Evolutionary conservation across 1,140 invertebrate genomes (phyloP).

Genomic region (Cepaea nemoralis): DNA sequence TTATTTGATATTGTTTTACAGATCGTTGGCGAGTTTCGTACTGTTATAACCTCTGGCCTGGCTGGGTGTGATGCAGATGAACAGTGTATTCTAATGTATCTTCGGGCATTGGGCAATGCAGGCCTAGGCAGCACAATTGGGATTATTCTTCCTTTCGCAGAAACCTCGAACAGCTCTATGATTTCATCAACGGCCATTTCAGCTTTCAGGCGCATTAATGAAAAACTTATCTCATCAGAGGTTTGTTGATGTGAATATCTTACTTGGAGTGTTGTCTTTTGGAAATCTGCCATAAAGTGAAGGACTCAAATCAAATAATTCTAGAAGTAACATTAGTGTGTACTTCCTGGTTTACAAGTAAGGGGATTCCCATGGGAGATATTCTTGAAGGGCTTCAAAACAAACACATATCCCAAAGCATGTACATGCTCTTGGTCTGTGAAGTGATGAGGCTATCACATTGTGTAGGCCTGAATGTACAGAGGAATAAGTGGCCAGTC

Average conservation of each 20-base stretch:
- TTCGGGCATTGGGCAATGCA: constrained; percentile 67
- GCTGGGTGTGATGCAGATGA: constrained; percentile 57
- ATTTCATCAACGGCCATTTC: constrained; percentile 61
- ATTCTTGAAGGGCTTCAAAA: too few species aligned
- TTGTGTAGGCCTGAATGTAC: too few species aligned
- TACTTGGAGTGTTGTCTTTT: background rate
- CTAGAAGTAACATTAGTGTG: background rate
- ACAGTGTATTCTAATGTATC: constrained; percentile 55
- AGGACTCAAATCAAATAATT: too few species aligned
- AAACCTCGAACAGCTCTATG: constrained; percentile 47
- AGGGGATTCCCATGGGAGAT: too few species aligned
- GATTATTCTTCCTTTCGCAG: constrained; percentile 49
- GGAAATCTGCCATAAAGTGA: too few species aligned
- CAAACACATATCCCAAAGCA: too few species aligned
- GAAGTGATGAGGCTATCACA: too few species aligned
- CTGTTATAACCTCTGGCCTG: constrained; percentile 44
- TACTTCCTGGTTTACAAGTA: too few species aligned
- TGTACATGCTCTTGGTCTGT: too few species aligned
- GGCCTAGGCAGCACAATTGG: constrained; percentile 56
- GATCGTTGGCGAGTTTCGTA: constrained; percentile 57
- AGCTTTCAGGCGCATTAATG: constrained; percentile 25
- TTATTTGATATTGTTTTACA: constrained; percentile 40
- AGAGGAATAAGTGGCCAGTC: too few species aligned
- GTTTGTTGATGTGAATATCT: background rate
- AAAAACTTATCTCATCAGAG: constrained; percentile 4